A percentile compares a stretch with the other conserved stretches of the same genome.
Evolutionary conservation across 2,113 vertebrate genomes (phyloP).

Genomic region (Calidris pugnax): DNA sequence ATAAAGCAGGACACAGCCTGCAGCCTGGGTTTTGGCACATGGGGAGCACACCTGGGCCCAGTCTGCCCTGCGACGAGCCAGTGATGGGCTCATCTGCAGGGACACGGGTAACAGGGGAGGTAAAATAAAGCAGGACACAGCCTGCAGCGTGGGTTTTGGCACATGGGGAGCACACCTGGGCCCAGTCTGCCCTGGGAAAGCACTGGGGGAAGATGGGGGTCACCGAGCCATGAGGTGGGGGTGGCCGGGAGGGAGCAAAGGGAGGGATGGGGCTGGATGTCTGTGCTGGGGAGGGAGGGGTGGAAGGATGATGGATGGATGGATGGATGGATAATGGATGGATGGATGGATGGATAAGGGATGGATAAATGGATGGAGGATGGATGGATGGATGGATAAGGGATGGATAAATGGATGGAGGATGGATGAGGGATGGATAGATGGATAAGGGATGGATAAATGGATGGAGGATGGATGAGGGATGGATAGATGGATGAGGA

Average conservation of each 20-base stretch:
- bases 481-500: background rate
- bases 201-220: too few relatives aligned
- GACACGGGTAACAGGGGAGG: background rate
- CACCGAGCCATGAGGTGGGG: background rate
- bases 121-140: too few relatives aligned
- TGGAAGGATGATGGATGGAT: too few relatives aligned
- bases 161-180: background rate
- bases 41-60: background rate
- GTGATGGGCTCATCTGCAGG: accelerated
- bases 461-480: too few relatives aligned
- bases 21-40: background rate
- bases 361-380: too few relatives aligned
- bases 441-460: background rate
- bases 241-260: background rate
- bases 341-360: background rate
- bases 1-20: too few relatives aligned
- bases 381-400: background rate
- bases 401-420: background rate
- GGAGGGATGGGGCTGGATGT: background rate
- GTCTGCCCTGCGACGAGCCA: too few relatives aligned
- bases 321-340: background rate
- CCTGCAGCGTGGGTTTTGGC: background rate
- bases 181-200: accelerated
- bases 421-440: background rate
- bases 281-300: background rate